Percentiles rank a stretch among this genome's conserved stretches.
Evolutionary conservation across 2,113 vertebrate genomes (phyloP).

Genomic region (Pituophis catenifer): DNA sequence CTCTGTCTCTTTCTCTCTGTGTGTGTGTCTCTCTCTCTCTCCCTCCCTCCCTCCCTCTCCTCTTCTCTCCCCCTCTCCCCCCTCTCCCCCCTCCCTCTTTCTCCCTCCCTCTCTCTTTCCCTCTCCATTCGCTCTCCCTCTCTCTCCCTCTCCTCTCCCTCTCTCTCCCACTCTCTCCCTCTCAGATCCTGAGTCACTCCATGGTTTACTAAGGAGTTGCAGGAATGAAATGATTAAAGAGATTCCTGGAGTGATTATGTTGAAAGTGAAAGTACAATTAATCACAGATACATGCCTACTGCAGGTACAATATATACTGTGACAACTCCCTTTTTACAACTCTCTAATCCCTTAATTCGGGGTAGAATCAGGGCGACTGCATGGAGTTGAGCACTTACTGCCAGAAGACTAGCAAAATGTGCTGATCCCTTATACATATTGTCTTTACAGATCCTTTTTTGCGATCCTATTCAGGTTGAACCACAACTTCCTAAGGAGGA

Average conservation of each 20-base stretch:
- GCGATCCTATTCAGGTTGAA: not conserved
- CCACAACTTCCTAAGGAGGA: not conserved
- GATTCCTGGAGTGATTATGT: not conserved
- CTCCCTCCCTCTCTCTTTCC: fast-evolving
- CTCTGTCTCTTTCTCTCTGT: not conserved
- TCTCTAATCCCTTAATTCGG: not conserved
- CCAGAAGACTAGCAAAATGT: not conserved
- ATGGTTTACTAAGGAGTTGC: not conserved
- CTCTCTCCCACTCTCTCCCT: too few species aligned
- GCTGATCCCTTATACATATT: not conserved
- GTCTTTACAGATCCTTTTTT: not conserved
- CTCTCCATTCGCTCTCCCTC: too few species aligned
- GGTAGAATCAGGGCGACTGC: not conserved
- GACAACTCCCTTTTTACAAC: not conserved
- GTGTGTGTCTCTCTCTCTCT: not conserved
- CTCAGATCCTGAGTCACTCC: not conserved
- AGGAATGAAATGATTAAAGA: not conserved
- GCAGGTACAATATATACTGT: not conserved
- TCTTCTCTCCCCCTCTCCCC: too few species aligned
- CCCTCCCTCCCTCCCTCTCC: too few species aligned
- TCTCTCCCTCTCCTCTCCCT: too few species aligned
- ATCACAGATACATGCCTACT: not conserved
- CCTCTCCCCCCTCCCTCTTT: too few species aligned
- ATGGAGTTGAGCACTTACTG: not conserved
- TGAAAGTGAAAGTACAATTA: not conserved